These are phyloP conservation scores for Lepidurus arcticus DNA, from an alignment of 1,140 invertebrate species.

Conservation along the genomic window DNA sequence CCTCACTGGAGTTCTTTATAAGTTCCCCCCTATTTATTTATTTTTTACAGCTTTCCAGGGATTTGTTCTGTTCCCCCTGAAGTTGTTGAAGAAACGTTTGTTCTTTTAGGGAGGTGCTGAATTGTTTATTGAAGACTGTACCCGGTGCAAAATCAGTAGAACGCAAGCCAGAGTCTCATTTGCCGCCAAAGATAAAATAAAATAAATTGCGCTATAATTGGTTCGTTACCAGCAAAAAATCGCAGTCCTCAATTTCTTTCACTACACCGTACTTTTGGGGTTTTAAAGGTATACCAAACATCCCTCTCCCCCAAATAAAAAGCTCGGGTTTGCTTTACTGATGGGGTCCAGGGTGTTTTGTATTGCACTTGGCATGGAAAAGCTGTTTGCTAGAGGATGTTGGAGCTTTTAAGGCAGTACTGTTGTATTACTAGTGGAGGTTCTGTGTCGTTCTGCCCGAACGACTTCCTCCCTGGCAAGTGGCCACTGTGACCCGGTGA, in stretches of 20 bases:
- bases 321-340: not conserved
- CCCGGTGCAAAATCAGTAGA: too few species aligned
- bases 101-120: too few species aligned
- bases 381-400: conserved; percentile 21
- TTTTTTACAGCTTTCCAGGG: not conserved
- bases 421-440: conserved; percentile 16
- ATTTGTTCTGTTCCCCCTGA: not conserved
- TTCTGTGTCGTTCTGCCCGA: conserved; percentile 6
- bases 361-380: not conserved
- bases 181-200: too few species aligned
- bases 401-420: conserved; percentile 14
- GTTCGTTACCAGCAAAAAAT: too few species aligned
- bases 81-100: too few species aligned
- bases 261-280: too few species aligned
- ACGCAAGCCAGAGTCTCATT: too few species aligned
- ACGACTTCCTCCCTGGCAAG: conserved; percentile 20
- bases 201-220: too few species aligned
- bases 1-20: not conserved
- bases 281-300: not conserved
- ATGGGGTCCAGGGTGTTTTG: not conserved
- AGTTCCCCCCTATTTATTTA: not conserved
- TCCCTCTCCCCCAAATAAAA: not conserved
- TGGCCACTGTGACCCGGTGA: not conserved
- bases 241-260: too few species aligned
- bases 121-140: too few species aligned